Evolutionary conservation across 2,888 invertebrate genomes (phyloP), one percentile per base, ranked within the genome.

Genomic region (Megamerina dolium): DNA sequence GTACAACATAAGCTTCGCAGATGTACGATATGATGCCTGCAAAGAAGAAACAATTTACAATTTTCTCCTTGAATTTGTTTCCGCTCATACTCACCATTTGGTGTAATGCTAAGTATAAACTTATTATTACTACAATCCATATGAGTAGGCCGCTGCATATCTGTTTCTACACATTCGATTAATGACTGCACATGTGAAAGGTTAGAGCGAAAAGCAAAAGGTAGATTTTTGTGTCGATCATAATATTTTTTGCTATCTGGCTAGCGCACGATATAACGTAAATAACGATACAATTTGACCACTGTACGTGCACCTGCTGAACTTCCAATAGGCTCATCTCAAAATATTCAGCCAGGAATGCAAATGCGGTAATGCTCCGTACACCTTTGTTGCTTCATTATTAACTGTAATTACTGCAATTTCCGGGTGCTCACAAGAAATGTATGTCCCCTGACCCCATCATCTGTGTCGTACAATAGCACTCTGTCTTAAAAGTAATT

Each of bases 151-250:
- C 54, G 54, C 14, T 59, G 54, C 44, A 70, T 53, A 33, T 70
- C 68, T 35, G 69, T 68, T 41, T 70, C 70, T n/a, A 70, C 68
- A 43, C 69, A 70, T 41, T 70, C 69, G 41, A 70, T 67, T 31
- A 70, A 33, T 16, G 70, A 70, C 45, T 68, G 68, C 9, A 70
- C 65, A 45, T 66, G 64, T 29, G 69, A 52, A n/a, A 70, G 51
- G 46, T 64, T 64, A 8, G 63, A 58, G 3, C 70, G 60, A 39
- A 64, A 70, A 4, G 63, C 58, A 45, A 70, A 59, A 2, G 70
- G 70, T 13, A 66, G 50, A 49, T 68, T 64, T 54, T 70, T 70
- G 34, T 70, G 60, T 0, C 70, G 61, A 36, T 69, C 70, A 37
- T 64, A 62, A 45, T 66, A 66, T 23, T 64, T 64, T 29, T 68